Evolutionary conservation across 2,113 vertebrate genomes (phyloP), one percentile per base, ranked within the genome.

Genomic region (Odocoileus virginianus): DNA sequence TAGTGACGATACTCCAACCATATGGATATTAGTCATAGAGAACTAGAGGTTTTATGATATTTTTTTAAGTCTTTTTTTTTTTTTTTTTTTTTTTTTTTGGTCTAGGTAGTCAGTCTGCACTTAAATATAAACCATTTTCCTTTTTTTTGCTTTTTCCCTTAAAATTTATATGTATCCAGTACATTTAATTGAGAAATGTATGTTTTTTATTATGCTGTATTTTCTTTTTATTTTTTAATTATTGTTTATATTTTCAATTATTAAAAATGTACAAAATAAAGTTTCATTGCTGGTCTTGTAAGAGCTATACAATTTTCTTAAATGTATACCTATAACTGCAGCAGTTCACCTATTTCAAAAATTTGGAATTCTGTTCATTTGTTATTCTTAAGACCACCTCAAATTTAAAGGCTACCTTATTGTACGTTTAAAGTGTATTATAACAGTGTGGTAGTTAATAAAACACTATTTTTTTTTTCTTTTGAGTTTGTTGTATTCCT

Each of bases 201-300:
- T 99, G 99, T 99, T 99, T 99, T 99, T 99, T 99, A 99, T 99
- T 99, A 99, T 96, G 99, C 99, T 99, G 99, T 99, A 99, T 99
- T 99, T 99, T 99, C 98, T 98, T 99, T 99, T 99, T 99, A 98
- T 99, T 99, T 99, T 99, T 99, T 99, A 99, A 99, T 99, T 99
- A 99, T 99, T 99, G 99, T 99, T 99, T 99, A 99, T 99, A 99
- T 99, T 99, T 99, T 99, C 99, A 99, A 98, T 99, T 98, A 99
- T 99, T 99, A 98, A 99, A 98, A 98, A 98, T 99, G 99, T 99
- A 99, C 98, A 99, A 99, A 99, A 98, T 99, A 98, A 99, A 99
- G 98, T 99, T 99, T 99, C 98, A 99, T 99, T 99, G 98, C 99
- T 99, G 98, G 98, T 98, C 99, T 98, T 99, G 98, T 99, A 99